Evolutionary conservation across 2,113 vertebrate genomes (phyloP), one percentile per base, ranked within the genome.

Genomic region (Ciconia maguari): DNA sequence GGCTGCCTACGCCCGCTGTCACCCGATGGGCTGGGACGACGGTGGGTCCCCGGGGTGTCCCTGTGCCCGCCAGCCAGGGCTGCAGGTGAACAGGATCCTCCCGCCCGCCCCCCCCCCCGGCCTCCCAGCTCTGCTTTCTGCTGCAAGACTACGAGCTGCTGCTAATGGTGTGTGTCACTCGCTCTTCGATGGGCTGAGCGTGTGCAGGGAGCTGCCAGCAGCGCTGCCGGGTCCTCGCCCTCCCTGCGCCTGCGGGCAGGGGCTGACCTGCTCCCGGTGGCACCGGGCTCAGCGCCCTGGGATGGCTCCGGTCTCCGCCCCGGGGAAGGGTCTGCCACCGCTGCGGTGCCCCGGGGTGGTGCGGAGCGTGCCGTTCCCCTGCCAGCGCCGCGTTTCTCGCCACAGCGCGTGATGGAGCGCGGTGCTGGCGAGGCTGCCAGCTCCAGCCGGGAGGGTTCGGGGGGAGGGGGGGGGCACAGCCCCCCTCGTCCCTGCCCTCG

Each of bases 401-500:
- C 49, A 15, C 13, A 6, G 4, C 8, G 8, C 1, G 0, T 6
- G 68, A 49, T 19, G 72, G 72, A 38, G 16, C 13, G 1, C 25
- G 10, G 52, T 20, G 36, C 57, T 32, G 42, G 16, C 3, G 10
- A 6, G 30, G 81, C 58, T 81, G 38, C 58, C 52, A 27, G 46
- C 72, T 66, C 41, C 34, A 4, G 3, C 12, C 9, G 3, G 22
- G 22, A 32, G 27, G 6, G 10, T 10, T 16, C 4, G 3, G 38
- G 38, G 38, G 38, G 38, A 36, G 36, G 8, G 5, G 4, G 8
- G 11, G 16, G 14, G 10, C 27, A 83, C 46, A 52, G 57, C 27
- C 26, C 26, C 19, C 30, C 34, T 76, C 0, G 0, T 13, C 52
- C 24, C 46, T 36, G 15, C 30, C 55, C 54, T 41, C 6, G 25